Conservation (phyloP, 1,140 invertebrate genomes). For the Atta cephalotes region DNA sequence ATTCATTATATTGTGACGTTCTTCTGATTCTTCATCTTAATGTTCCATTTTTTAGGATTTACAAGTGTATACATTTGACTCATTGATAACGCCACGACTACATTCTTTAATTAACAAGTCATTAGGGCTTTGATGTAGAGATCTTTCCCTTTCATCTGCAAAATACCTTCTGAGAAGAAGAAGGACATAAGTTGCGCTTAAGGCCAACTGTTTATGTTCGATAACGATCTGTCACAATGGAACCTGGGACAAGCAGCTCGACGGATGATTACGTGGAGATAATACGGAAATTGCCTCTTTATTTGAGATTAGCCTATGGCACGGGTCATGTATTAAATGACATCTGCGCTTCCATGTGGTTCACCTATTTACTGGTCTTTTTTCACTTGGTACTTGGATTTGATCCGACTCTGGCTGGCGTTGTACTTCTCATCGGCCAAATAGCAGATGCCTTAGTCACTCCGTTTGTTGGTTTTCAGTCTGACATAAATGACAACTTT, state of each 20-base stretch:
- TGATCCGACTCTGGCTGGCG: constrained; percentile 91
- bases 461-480: constrained; percentile 95
- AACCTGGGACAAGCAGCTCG: constrained; percentile 33
- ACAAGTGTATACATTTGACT: not conserved
- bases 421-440: constrained; percentile 94
- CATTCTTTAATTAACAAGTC: not conserved
- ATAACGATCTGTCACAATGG: constrained; percentile 53
- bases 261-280: constrained; percentile 69
- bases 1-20: not conserved
- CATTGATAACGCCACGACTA: not conserved
- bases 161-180: not conserved
- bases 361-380: constrained; percentile 97
- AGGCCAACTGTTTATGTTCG: constrained; percentile 3
- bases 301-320: constrained; percentile 81
- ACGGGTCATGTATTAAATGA: constrained; percentile 95
- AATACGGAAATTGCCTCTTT: constrained; percentile 65
- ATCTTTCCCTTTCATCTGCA: not conserved
- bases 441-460: constrained; percentile 96
- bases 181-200: not conserved
- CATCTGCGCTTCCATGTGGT: constrained; percentile 98
- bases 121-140: not conserved
- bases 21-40: not conserved
- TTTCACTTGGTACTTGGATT: constrained; percentile 95
- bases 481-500: constrained; percentile 90
- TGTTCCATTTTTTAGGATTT: not conserved